A percentile compares a stretch with the other conserved stretches of the same genome.
Evolutionary conservation across 2,888 invertebrate genomes (phyloP).

Genomic region (Campoplex capitator): DNA sequence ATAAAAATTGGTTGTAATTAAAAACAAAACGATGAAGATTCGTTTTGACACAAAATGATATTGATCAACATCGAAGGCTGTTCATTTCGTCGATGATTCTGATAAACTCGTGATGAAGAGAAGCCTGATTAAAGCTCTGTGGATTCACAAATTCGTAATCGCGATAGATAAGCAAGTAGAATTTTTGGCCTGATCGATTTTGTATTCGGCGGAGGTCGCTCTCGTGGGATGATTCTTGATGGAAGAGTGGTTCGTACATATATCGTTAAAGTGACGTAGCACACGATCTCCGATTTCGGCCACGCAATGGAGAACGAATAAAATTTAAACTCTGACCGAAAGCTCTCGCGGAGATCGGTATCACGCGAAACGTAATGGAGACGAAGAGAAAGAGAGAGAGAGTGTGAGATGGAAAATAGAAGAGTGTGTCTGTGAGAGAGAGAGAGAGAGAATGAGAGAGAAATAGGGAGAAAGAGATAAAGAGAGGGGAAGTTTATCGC

Average conservation of each 20-base stretch:
- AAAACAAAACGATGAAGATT: not conserved
- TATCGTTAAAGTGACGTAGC: conserved; percentile 6
- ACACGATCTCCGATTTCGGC: conserved; percentile 28
- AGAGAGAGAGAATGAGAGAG: conserved; percentile 38
- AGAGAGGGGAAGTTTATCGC: conserved; percentile 76
- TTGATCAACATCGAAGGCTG: not conserved
- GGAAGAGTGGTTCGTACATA: not conserved
- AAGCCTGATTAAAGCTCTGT: not conserved
- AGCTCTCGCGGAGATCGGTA: conserved; percentile 30
- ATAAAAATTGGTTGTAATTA: not conserved
- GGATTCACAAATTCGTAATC: not conserved
- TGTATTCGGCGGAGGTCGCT: not conserved
- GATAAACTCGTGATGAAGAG: not conserved
- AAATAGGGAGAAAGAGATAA: conserved; percentile 37
- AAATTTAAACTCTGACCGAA: conserved; percentile 58
- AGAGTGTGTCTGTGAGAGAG: not conserved
- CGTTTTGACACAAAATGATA: not conserved
- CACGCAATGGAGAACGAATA: conserved; percentile 24
- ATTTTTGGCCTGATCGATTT: not conserved
- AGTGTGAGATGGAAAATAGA: not conserved
- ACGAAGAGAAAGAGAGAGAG: conserved; percentile 1
- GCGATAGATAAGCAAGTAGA: not conserved
- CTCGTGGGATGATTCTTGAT: conserved; percentile 8
- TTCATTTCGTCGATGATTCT: not conserved
- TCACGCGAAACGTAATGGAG: conserved; percentile 20